phyloP scores from a whole-genome alignment of 2,888 invertebrate species.

The Drosophila atripex region DNA sequence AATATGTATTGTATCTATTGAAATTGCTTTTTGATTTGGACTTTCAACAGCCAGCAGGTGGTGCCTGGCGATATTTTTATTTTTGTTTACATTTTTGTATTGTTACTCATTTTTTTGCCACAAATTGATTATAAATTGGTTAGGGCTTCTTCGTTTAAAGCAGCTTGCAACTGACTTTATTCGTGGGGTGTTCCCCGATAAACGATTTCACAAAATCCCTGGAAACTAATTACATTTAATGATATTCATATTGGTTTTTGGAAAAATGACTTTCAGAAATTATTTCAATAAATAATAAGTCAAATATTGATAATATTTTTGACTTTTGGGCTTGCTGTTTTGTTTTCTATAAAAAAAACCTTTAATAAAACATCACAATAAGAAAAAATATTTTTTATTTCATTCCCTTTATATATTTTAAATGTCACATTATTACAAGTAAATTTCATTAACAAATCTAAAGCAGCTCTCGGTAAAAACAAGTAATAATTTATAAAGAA shows the following conservation, averaged over 20 bases:
- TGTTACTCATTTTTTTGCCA: constrained; percentile 17
- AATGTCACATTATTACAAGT: background rate
- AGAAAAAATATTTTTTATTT: no score
- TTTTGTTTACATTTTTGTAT: constrained; percentile 8
- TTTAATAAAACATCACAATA: no score
- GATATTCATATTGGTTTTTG: background rate
- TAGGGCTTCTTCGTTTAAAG: background rate
- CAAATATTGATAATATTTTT: background rate
- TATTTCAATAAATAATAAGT: no score
- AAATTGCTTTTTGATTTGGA: constrained; percentile 50
- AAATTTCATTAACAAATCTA: constrained; percentile 26
- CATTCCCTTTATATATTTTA: background rate
- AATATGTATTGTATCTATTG: constrained; percentile 5
- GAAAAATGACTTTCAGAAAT: background rate
- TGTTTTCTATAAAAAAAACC: no score
- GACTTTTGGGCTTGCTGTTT: no score
- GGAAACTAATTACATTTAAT: background rate
- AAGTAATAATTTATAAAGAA: constrained; percentile 36
- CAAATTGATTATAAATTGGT: constrained; percentile 23
- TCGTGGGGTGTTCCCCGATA: constrained; percentile 15
- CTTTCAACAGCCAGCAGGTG: constrained; percentile 56
- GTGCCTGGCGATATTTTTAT: constrained; percentile 34
- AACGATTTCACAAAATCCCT: constrained; percentile 14
- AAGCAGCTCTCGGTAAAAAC: constrained; percentile 11
- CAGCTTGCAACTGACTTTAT: background rate